Percentiles rank a stretch among this genome's conserved stretches.
These are phyloP conservation scores for Toxonevra muliebris DNA, from an alignment of 2,888 invertebrate species.

Conservation along the genomic window DNA sequence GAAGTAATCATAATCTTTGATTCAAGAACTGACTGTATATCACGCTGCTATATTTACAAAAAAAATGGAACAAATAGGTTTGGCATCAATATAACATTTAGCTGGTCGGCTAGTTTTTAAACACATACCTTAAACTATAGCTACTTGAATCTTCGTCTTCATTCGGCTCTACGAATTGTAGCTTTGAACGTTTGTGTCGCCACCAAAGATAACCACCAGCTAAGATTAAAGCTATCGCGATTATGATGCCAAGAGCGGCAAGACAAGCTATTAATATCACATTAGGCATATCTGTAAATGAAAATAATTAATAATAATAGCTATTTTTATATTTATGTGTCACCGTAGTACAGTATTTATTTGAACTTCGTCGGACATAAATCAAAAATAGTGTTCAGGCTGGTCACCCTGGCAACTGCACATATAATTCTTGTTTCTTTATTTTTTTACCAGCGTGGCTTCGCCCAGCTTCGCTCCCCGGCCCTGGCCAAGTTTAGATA, in stretches of 20 bases:
- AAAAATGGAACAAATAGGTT: background rate
- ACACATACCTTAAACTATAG: slow-evolving; percentile 61
- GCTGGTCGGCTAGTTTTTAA: background rate
- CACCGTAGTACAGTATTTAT: background rate
- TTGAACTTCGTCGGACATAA: background rate
- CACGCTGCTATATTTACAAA: slow-evolving; percentile 11
- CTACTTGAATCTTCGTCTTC: slow-evolving; percentile 64
- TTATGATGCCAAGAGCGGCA: slow-evolving; percentile 61
- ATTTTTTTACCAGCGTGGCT: background rate
- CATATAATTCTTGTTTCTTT: background rate
- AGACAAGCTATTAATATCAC: slow-evolving; percentile 62
- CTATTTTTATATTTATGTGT: background rate
- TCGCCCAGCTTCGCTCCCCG: too few relatives aligned
- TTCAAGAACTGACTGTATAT: too few relatives aligned
- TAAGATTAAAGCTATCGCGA: slow-evolving; percentile 61
- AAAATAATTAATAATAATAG: background rate
- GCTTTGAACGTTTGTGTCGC: slow-evolving; percentile 65
- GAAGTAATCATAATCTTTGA: too few relatives aligned
- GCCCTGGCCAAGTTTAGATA: too few relatives aligned
- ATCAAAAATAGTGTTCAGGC: background rate
- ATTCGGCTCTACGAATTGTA: slow-evolving; percentile 64
- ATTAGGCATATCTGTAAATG: slow-evolving; percentile 54
- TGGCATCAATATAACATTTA: slow-evolving; percentile 13
- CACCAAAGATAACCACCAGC: slow-evolving; percentile 65
- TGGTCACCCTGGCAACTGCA: background rate